Conservation (phyloP, 2,113 vertebrate species). For the Eurypyga helias region DNA sequence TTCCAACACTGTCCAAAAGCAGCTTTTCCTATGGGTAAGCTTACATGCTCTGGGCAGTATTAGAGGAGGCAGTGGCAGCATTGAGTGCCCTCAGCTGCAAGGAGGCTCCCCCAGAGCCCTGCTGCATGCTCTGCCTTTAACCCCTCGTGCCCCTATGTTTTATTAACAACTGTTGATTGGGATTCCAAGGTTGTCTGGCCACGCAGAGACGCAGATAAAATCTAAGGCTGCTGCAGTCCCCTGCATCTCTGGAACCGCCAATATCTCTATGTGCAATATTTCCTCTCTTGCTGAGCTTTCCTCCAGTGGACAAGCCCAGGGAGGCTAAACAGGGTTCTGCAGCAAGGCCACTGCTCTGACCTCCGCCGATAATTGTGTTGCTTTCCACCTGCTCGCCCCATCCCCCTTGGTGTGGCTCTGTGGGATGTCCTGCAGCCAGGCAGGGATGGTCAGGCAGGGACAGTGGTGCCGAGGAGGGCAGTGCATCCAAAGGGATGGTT, state of each 20-base stretch:
- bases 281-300: background rate
- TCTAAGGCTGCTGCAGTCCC: background rate
- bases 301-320: background rate
- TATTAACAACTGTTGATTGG: slow-evolving; percentile 4
- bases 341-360: background rate
- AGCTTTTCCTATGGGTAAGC: background rate
- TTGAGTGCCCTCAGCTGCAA: background rate
- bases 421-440: background rate
- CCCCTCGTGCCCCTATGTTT: background rate
- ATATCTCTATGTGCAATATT: background rate
- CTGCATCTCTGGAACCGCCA: background rate
- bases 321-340: background rate
- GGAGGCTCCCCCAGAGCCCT: background rate
- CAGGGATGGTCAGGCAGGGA: background rate
- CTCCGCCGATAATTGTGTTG: rapidly evolving
- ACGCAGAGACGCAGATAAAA: background rate
- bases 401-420: background rate
- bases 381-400: rapidly evolving
- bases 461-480: rapidly evolving
- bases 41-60: rapidly evolving
- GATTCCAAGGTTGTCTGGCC: background rate
- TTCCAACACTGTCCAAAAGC: background rate
- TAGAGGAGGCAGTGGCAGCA: background rate
- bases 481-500: background rate
- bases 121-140: background rate